Base-by-base conservation (phyloP, 2,888 invertebrate genomes). In the Heliconius sara region DNA sequence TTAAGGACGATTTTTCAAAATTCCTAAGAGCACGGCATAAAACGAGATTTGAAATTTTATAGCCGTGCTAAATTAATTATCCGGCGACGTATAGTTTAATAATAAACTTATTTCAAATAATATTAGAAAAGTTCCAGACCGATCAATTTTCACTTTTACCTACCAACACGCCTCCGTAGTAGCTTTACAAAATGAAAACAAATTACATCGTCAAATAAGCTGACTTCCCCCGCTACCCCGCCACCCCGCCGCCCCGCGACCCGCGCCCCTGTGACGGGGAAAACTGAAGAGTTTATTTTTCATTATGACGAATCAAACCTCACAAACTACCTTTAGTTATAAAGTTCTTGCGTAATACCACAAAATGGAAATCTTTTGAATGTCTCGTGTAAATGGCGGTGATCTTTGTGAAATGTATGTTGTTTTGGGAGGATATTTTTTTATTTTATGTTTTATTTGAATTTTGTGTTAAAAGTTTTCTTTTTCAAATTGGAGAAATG, bases 141-240 rank as follows among this genome's bases (percentile, higher is more conserved):
- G 16, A 47, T 47, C 47, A 22, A 52, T 52, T 52, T 52, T 52
- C 19, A 52, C 19, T 19, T 52, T 52, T 19, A 52, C 52, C 52
- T 13, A 19, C 6, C 52, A 52, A 52, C 52, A 19, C 6, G n/a
- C 7, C 57, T 74, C 73, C 63, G 9, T 16, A 5, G 57, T 16
- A 9, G n/a, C 60, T 34, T 57, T n/a, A n/a, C 60, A 60, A 60
- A 60, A 60, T 73, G 60, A 60, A 74, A 74, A 74, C 16, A 74
- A 74, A 74, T 74, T 74, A 74, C 25, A 39, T 13, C 34, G 27
- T 16, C 25, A 63, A 39, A 63, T 63, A 25, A 10, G 10, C 74
- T 65, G 39, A 39, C 57, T 16, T 5, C 30, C 57, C 22, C 9
- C n/a, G 4, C 34, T 73, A 25, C n/a, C 16, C 34, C 63, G 4